Base-by-base conservation (phyloP, 2,797 vertebrate species). In the Otolemur crassicaudatus region DNA sequence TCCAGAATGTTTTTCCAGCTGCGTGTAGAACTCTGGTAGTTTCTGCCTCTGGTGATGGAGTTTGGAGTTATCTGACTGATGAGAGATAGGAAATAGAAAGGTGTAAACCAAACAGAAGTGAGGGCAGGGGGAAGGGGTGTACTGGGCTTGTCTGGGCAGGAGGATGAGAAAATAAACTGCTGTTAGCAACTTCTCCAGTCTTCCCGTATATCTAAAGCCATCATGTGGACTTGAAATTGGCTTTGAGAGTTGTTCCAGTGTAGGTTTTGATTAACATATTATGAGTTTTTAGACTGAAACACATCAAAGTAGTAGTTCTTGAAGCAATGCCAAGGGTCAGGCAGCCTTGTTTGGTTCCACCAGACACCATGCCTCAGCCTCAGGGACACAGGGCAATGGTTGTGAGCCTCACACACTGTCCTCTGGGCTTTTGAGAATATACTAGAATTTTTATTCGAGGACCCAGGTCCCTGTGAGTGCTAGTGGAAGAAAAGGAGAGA, bases 1-100 rank as follows among this genome's bases (percentile, higher is more conserved):
- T 87, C 90, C 46, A 73, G 53, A 84, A 72, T 40, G 60, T 27
- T 72, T 92, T 86, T 53, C 61, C 60, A 72, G 73, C 61, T 84
- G n/a, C 65, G 13, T 7, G 23, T 80, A 75, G 80, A 46, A 46
- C 27, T 63, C 37, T 12, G 11, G 61, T 69, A 85, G 67, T 56
- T 72, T 97, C 69, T 83, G 63, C 37, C 29, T 90, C 87, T 73
- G 73, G 37, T 14, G 46, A 81, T 46, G 61, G 43, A 63, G 43
- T 77, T 65, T 49, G 37, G 53, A n/a, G 29, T 34, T 86, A 63
- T 65, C 29, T 60, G 70, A 69, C 29, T 8, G 46, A 85, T 11
- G 37, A 67, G 65, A 79, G 56, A 61, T 19, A 90, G 34, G 4
- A 25, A n/a, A 81, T 34, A 81, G 81, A 40, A 82, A 86, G 37